These are phyloP conservation scores for Serrognathus titanus DNA, from an alignment of 2,888 invertebrate genomes.

Conservation along the genomic window DNA sequence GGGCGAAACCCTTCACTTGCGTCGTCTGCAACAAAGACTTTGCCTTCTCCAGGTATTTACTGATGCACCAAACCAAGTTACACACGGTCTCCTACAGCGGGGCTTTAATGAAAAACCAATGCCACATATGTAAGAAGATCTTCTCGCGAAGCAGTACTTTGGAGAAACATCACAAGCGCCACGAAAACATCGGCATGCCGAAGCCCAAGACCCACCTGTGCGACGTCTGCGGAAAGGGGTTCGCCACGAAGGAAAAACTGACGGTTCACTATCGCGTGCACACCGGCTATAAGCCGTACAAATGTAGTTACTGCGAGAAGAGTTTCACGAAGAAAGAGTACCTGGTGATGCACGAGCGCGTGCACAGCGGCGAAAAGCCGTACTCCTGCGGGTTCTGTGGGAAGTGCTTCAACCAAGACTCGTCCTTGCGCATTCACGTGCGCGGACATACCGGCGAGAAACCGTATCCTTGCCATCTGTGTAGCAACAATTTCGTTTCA, in stretches of 20 bases:
- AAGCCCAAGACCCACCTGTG: conserved; percentile 34
- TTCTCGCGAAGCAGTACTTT: conserved; percentile 40
- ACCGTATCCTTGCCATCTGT: conserved; percentile 50
- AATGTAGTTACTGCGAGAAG: conserved; percentile 54
- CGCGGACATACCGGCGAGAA: conserved; percentile 60
- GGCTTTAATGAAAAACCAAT: conserved; percentile 47
- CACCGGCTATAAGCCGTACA: conserved; percentile 36
- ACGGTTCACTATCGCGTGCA: conserved; percentile 37
- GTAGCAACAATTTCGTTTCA: conserved; percentile 28
- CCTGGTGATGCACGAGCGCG: conserved; percentile 59
- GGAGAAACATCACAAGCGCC: conserved; percentile 46
- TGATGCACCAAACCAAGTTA: conserved; percentile 37
- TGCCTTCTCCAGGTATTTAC: conserved; percentile 46
- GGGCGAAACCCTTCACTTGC: conserved; percentile 51
- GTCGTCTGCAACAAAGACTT: conserved; percentile 54
- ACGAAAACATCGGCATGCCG: conserved; percentile 16
- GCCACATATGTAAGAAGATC: conserved; percentile 36
- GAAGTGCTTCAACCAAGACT: conserved; percentile 60
- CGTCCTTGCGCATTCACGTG: conserved; percentile 60
- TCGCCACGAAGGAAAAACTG: conserved; percentile 39
- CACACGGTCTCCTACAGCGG: conserved; percentile 45
- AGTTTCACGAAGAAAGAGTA: conserved; percentile 60
- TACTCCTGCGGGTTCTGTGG: conserved; percentile 60
- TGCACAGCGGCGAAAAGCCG: conserved; percentile 62
- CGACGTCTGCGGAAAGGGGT: conserved; percentile 43